Evolutionary conservation across 2,888 invertebrate genomes (phyloP), one percentile per base, ranked within the genome.

Genomic region (Tinea semifulvella): DNA sequence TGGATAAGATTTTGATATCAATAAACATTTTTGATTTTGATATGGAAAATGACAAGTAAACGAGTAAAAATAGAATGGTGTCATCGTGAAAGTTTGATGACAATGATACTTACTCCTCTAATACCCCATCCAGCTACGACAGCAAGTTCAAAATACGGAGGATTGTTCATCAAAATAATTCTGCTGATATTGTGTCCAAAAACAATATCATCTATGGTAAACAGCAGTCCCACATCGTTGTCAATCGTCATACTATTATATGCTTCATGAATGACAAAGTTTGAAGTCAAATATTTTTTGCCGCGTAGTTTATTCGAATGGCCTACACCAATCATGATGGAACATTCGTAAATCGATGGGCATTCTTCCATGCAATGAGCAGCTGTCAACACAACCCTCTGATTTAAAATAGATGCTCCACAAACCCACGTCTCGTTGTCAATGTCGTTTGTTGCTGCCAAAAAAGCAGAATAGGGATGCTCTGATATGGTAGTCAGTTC

Each of bases 381-480:
- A 1, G 63, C 65, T 2, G 63, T 56, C 4, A 65, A 19, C 0
- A 58, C 40, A 7, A 63, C 45, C 2, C 44, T 47, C 46, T 63
- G 60, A 44, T 59, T 63, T 2, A 63, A 4, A 20, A 63, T 55
- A 0, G 65, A 63, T 0, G 57, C 49, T 0, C 63, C 63, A 43
- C 65, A 65, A 14, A 52, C 43, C 26, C 39, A 56, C 4, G 17
- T 11, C 25, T 16, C 6, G 8, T 18, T 7, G 5, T 11, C n/a
- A 14, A 19, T 3, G 16, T 13, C 10, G 0, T 27, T 45, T 1
- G 36, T 20, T n/a, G 56, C 43, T 5, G 31, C 31, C 13, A 60
- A 20, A 42, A 52, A 56, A 3, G 51, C 58, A 0, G 59, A 54
- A 48, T 61, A 54, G n/a, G 58, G 53, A 38, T 49, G 59, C 0